A percentile compares a stretch with the other conserved stretches of the same genome.
Conservation (phyloP, 2,888 invertebrate genomes). For the Antheraea assamensis region DNA sequence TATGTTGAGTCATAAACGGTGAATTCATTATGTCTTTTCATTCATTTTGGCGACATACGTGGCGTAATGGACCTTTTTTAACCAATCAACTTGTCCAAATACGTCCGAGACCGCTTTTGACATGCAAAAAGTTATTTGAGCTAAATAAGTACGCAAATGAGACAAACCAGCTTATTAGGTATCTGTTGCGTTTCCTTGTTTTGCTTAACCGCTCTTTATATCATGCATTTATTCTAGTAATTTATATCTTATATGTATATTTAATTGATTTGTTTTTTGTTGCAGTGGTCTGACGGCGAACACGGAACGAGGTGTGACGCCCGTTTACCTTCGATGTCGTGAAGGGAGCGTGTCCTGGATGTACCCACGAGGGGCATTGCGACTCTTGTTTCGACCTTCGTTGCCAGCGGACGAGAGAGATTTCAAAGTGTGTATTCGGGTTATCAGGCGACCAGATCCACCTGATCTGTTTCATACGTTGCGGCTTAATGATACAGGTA, state of each 20-base stretch:
- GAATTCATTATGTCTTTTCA: conserved; percentile 31
- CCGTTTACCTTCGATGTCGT: conserved; percentile 88
- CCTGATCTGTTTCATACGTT: conserved; percentile 80
- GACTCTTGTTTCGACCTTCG: conserved; percentile 85
- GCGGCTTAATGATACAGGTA: conserved; percentile 65
- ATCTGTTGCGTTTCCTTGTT: conserved; percentile 16
- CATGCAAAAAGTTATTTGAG: conserved; percentile 7
- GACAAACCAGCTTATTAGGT: conserved; percentile 1
- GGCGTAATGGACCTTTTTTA: background rate
- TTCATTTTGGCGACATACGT: background rate
- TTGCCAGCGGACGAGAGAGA: conserved; percentile 82
- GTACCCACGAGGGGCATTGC: conserved; percentile 88
- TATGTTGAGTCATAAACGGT: conserved; percentile 43
- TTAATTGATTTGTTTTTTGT: conserved; percentile 16
- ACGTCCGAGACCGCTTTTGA: conserved; percentile 21
- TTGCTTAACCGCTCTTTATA: conserved; percentile 26
- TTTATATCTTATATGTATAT: conserved; percentile 5
- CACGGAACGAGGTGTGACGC: conserved; percentile 85
- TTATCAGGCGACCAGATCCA: conserved; percentile 78
- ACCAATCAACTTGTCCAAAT: conserved; percentile 23
- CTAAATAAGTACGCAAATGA: conserved; percentile 10
- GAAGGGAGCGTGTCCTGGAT: conserved; percentile 88
- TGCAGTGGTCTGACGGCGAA: conserved; percentile 80
- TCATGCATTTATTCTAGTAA: conserved; percentile 17
- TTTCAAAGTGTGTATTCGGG: conserved; percentile 87